phyloP scores from a whole-genome alignment of 2,113 vertebrate genomes.

The Meriones unguiculatus region DNA sequence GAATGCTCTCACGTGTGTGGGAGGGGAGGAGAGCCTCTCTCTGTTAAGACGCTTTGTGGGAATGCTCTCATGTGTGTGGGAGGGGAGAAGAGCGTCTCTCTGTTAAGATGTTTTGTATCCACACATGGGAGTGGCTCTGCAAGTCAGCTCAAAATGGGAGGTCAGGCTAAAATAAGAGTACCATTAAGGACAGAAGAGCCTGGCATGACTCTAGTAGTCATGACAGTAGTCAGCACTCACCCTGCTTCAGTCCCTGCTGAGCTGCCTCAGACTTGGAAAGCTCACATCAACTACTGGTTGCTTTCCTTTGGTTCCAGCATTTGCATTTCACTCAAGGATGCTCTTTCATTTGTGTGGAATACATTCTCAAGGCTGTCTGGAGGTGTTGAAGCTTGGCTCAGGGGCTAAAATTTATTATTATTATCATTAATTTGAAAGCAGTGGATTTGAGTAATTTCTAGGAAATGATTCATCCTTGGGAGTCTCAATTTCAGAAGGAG shows the following conservation, averaged over 20 bases:
- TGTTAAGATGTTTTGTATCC: background rate
- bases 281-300: background rate
- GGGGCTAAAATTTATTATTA: background rate
- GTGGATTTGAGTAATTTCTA: slow-evolving; percentile 29
- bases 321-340: background rate
- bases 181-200: background rate
- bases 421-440: background rate
- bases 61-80: background rate
- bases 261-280: background rate
- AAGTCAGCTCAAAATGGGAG: background rate
- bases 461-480: slow-evolving; percentile 3
- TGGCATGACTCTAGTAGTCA: background rate
- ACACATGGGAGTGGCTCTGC: background rate
- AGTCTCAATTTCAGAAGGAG: background rate
- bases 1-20: background rate
- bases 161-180: background rate
- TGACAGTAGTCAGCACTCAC: background rate
- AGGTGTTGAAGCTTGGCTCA: slow-evolving; percentile 23
- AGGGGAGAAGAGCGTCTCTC: background rate
- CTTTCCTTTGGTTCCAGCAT: background rate
- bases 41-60: background rate
- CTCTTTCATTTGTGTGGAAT: slow-evolving; percentile 1
- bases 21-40: background rate
- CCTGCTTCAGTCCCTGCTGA: background rate
- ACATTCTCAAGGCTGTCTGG: background rate